A percentile compares a stretch with the other conserved stretches of the same genome.
Conservation (phyloP, 92 coral and sea anemone genomes). For the Scolanthus callimorphus region DNA sequence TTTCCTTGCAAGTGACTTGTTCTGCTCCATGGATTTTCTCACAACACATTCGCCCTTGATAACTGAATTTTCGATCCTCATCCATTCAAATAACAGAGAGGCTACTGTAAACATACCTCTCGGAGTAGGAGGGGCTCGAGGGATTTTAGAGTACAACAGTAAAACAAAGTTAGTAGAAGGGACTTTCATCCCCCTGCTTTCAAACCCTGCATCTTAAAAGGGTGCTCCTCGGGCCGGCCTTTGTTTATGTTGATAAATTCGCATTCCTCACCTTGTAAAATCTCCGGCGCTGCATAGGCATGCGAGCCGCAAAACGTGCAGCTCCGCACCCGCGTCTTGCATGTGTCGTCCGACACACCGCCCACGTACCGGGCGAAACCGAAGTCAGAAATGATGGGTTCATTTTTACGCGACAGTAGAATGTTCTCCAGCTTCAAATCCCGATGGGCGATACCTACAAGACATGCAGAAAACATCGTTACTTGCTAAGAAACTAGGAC, state of each 20-base stretch:
- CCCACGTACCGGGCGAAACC: constrained; percentile 86
- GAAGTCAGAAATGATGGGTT: constrained; percentile 81
- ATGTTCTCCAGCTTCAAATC: constrained; percentile 88
- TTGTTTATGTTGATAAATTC: not conserved
- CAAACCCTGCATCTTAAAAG: too few species aligned
- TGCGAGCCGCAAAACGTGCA: constrained; percentile 85
- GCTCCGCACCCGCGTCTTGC: constrained; percentile 55
- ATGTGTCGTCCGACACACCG: constrained; percentile 7
- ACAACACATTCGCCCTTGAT: too few species aligned
- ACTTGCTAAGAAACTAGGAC: not conserved
- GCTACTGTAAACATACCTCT: too few species aligned
- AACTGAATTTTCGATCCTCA: too few species aligned
- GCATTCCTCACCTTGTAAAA: constrained; percentile 61
- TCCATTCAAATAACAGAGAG: too few species aligned
- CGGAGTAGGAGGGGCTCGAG: too few species aligned
- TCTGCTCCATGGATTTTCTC: not conserved
- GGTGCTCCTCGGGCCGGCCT: too few species aligned
- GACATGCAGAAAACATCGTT: not conserved
- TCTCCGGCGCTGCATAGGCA: constrained; percentile 88
- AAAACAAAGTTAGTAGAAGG: too few species aligned
- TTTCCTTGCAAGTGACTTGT: not conserved
- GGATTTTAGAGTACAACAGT: too few species aligned
- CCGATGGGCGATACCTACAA: constrained; percentile 74
- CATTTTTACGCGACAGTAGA: constrained; percentile 46
- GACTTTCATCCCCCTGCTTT: too few species aligned